phyloP scores from a whole-genome alignment of 92 coral and sea anemone species.

The Montipora capitata region DNA sequence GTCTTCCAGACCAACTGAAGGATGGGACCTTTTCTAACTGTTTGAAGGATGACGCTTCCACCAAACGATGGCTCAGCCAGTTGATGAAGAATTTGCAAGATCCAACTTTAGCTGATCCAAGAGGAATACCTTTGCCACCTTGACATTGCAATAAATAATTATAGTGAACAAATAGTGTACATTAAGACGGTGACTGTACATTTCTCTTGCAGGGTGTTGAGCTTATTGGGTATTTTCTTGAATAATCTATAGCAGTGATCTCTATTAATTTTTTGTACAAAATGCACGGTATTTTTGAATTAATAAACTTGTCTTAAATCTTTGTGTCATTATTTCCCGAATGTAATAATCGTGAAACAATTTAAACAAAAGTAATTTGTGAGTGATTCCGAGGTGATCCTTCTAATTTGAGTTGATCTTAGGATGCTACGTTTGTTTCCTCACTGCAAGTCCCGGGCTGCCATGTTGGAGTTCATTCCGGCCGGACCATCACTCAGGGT shows the following conservation, averaged over 20 bases:
- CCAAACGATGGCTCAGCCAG: slow-evolving; percentile 98
- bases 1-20: slow-evolving; percentile 98
- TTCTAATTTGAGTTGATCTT: too few species aligned
- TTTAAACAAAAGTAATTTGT: too few species aligned
- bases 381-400: too few species aligned
- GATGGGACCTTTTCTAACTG: slow-evolving; percentile 97
- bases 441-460: too few species aligned
- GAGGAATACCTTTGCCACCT: slow-evolving; percentile 95
- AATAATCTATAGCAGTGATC: neutral
- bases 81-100: slow-evolving; percentile 97
- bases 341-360: too few species aligned
- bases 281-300: slow-evolving; percentile 12
- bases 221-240: neutral
- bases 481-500: too few species aligned
- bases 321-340: too few species aligned
- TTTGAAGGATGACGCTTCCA: slow-evolving; percentile 96
- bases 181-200: too few species aligned
- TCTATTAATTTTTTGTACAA: slow-evolving; percentile 30
- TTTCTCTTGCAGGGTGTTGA: too few species aligned
- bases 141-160: slow-evolving; percentile 12
- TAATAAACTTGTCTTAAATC: neutral
- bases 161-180: too few species aligned
- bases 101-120: slow-evolving; percentile 88
- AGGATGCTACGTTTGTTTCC: too few species aligned
- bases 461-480: too few species aligned